These are phyloP conservation scores for Oreotrochilus melanogaster DNA, from an alignment of 2,113 vertebrate genomes.

Conservation along the genomic window DNA sequence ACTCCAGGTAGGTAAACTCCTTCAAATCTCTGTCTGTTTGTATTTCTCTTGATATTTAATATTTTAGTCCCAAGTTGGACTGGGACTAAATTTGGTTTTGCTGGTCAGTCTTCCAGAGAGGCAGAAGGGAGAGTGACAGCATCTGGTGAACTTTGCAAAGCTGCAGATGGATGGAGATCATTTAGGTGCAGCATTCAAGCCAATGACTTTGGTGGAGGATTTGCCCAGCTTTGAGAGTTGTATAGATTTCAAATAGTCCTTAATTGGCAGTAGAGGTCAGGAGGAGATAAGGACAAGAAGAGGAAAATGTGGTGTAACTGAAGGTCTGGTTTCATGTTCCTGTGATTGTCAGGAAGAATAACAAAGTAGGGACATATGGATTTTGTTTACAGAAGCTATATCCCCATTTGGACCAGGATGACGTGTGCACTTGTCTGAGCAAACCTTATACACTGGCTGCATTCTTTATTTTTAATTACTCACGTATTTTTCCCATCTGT, in stretches of 20 bases:
- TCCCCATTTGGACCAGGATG: background rate
- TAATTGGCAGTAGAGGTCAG: background rate
- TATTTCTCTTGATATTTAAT: background rate
- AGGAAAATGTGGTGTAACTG: background rate
- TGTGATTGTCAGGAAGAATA: background rate
- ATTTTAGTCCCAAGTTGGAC: background rate
- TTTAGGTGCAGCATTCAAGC: background rate
- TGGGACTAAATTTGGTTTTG: too few relatives aligned
- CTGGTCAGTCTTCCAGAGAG: background rate
- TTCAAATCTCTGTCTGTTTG: background rate
- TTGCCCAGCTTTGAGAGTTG: background rate
- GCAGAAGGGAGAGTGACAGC: background rate
- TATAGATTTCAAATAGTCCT: background rate
- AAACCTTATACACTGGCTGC: background rate
- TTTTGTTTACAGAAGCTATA: background rate
- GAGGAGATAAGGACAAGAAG: background rate
- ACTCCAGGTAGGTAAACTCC: background rate
- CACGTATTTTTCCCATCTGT: background rate
- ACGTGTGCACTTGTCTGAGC: fast-evolving
- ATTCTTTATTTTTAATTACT: background rate
- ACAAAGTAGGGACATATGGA: background rate
- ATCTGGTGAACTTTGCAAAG: background rate
- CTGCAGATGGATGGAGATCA: background rate
- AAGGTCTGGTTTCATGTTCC: background rate
- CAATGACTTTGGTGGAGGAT: background rate